These are phyloP conservation scores for Hypotaenidia okinawae DNA, from an alignment of 2,797 vertebrate genomes.

Conservation along the genomic window DNA sequence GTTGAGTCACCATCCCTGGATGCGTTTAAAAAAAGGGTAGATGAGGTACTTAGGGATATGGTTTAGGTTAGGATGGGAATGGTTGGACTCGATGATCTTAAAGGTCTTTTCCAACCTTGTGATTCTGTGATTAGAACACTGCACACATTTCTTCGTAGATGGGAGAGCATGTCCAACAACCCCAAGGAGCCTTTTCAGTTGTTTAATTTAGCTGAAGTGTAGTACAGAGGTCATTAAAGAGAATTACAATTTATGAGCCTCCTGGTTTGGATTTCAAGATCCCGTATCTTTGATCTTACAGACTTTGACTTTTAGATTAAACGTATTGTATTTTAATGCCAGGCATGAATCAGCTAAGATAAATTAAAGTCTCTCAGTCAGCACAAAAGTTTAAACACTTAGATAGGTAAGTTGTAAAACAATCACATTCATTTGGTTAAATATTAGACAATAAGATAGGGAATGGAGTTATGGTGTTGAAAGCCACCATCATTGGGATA, in stretches of 20 bases:
- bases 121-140: background rate
- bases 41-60: too few species aligned
- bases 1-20: too few species aligned
- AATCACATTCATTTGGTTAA: conserved; percentile 60
- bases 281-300: conserved; percentile 59
- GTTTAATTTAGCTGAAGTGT: conserved; percentile 25
- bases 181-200: background rate
- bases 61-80: too few species aligned
- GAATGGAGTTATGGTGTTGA: background rate
- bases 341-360: conserved; percentile 57
- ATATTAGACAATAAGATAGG: conserved; percentile 59
- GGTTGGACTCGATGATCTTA: too few species aligned
- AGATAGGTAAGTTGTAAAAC: conserved; percentile 56
- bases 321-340: conserved; percentile 41
- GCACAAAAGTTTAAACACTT: conserved; percentile 58
- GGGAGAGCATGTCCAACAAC: background rate
- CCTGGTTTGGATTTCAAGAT: conserved; percentile 54
- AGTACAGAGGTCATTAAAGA: conserved; percentile 51
- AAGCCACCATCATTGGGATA: background rate
- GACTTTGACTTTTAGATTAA: conserved; percentile 70
- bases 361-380: conserved; percentile 59
- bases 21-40: too few species aligned
- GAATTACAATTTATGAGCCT: conserved; percentile 58
- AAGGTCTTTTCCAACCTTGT: too few species aligned
- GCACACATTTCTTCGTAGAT: background rate